phyloP scores from a whole-genome alignment of 2,113 vertebrate species.

The Thunnus maccoyii region DNA sequence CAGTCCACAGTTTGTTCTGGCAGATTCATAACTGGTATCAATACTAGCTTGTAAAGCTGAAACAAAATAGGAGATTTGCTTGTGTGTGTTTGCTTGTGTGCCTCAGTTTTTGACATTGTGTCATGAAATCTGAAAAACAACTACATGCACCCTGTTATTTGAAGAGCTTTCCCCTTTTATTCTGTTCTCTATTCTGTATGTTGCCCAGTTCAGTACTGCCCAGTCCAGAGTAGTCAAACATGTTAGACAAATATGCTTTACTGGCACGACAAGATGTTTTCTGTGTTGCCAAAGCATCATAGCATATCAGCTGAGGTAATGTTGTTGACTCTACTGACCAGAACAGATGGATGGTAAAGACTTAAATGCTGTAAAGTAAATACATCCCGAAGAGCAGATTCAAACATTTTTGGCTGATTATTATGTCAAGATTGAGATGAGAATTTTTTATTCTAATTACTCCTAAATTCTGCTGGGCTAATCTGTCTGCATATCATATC shows the following conservation, averaged over 20 bases:
- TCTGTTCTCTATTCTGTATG: no score
- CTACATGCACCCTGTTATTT: no score
- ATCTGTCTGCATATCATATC: background rate
- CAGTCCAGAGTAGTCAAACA: background rate
- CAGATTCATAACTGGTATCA: background rate
- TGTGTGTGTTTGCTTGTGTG: background rate
- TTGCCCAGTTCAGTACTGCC: background rate
- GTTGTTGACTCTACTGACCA: slow-evolving; percentile 3
- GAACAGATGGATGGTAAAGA: slow-evolving; percentile 27
- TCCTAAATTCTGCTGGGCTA: slow-evolving; percentile 6
- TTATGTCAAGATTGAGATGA: background rate
- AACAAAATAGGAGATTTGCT: background rate
- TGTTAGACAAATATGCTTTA: background rate
- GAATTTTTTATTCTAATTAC: slow-evolving; percentile 2
- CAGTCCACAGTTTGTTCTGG: background rate
- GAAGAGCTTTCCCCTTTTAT: no score
- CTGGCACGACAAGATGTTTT: background rate
- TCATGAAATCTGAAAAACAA: no score
- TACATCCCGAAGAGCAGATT: background rate
- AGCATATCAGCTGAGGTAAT: background rate
- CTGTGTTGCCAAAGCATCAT: background rate
- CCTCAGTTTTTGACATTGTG: no score
- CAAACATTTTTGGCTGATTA: slow-evolving; percentile 2
- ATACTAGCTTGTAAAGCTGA: no score
- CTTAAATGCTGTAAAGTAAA: background rate